These are phyloP conservation scores for Azorinus chamasolen DNA, from an alignment of 2,888 invertebrate species.

Conservation along the genomic window DNA sequence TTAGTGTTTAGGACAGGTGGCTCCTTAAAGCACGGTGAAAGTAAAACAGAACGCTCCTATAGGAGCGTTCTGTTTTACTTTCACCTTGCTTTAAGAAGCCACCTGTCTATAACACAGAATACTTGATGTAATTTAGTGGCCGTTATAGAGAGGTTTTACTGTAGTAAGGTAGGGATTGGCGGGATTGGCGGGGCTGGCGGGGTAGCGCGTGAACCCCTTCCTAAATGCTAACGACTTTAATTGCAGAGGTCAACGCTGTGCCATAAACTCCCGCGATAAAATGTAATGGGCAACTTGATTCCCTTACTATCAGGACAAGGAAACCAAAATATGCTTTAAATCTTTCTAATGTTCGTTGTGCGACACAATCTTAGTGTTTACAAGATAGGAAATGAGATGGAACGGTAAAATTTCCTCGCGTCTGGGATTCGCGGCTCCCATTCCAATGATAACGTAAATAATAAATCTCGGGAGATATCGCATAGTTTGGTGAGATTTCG, in stretches of 20 bases:
- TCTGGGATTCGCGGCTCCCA: constrained; percentile 56
- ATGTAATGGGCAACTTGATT: constrained; percentile 59
- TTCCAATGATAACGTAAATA: constrained; percentile 53
- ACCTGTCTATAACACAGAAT: too few species aligned
- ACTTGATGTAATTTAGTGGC: too few species aligned
- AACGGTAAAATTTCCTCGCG: constrained; percentile 56
- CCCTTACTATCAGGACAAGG: constrained; percentile 50
- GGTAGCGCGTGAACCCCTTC: too few species aligned
- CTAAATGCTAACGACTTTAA: background rate
- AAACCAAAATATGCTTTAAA: constrained; percentile 59
- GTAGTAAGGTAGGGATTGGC: too few species aligned
- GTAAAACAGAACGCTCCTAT: too few species aligned
- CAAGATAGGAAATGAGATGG: constrained; percentile 64
- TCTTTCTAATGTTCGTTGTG: constrained; percentile 48
- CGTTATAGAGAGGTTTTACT: too few species aligned
- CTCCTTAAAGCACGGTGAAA: too few species aligned
- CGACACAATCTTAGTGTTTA: constrained; percentile 59
- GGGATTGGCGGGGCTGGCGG: too few species aligned
- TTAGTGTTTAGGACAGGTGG: too few species aligned
- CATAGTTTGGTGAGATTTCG: constrained; percentile 56
- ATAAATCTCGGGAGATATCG: constrained; percentile 64
- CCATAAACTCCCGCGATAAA: constrained; percentile 46
- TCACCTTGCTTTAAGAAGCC: too few species aligned
- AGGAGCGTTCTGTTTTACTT: too few species aligned
- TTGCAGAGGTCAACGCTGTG: constrained; percentile 32